Base-by-base conservation (phyloP, 2,113 vertebrate species). In the Myxocyprinus asiaticus region DNA sequence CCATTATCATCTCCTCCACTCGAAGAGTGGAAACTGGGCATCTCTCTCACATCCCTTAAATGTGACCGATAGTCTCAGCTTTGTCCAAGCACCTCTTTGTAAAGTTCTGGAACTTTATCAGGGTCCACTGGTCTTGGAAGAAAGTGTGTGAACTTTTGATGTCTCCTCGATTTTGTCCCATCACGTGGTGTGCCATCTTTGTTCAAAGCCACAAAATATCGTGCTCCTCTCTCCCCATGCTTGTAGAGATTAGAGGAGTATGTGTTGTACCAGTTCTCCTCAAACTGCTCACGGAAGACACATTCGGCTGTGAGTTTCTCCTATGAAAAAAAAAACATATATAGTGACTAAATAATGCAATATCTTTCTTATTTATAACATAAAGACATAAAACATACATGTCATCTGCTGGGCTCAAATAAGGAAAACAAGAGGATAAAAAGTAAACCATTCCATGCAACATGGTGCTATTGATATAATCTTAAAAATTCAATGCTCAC, bases 251-350 rank as follows among this genome's bases (percentile, higher is more conserved):
- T 98, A 69, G 98, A 99, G 0, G 97, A 98, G 81, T 99, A 99
- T 0, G 98, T 99, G 88, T 99, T 99, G 90, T 99, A 99, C 97
- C 97, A 99, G 89, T 99, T 99, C 87, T 99, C 98, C 88, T 99
- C 98, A 91, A 99, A 99, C 73, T 98, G 96, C 73, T 99, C 98
- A 91, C 95, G 94, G 89, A 99, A 99, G 88, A 99, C 94, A 88
- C 98, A 99, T 84, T 99, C 98, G 14, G 95, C 91, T 77, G 96
- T 95, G 84, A 99, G 92, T 87, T 95, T 97, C 73, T 97, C 96
- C 98, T 99, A 69, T 65, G 62, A 71, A 47, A 51, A 56, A 76
- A 64, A 51, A 14, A 33, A 33, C 22, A 33, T 33, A 33, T 2
- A 47, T 0, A 56, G n/a, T 58, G 7, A n/a, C 15, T 7, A 48